Base-by-base conservation (phyloP, 2,113 vertebrate species). In the Bolborhynchus lineola region DNA sequence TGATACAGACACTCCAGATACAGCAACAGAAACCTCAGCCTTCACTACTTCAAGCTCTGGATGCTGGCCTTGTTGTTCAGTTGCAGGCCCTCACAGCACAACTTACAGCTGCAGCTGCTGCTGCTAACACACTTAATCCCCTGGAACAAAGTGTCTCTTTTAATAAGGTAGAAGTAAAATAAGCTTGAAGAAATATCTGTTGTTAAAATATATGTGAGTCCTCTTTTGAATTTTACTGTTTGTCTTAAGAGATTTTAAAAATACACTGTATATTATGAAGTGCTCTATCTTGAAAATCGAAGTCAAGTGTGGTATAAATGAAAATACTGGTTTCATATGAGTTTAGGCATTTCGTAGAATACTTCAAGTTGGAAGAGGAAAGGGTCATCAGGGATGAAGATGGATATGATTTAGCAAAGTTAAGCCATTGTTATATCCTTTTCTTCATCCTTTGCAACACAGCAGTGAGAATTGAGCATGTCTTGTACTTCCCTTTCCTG, bases 1-100 rank as follows among this genome's bases (percentile, higher is more conserved):
- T 99, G 96, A 99, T 99, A 68, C 99, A 99, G 83, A 99, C 99
- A 33, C 97, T 99, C 71, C 99, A 99, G 97, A 98, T 99, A 95
- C 99, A 99, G 89, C 99, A 99, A 95, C 99, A 99, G 98, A 99
- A 99, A 96, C 99, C 99, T 15, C 99, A 99, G 79, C 99, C 99
- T 3, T 99, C 99, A 7, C 98, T 99, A 62, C 98, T 99, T 77
- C 99, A 99, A 97, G 99, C 99, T 21, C 96, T 99, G 93, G 99
- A 99, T 71, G 99, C 99, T 2, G 99, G 99, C 72, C 98, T 99
- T 7, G 99, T 99, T 0, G 99, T 99, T 68, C 99, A 99, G 95
- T 96, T 99, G 42, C 99, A 99, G 97, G 99, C 99, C 12, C 98
- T 99, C 53, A 99, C 99, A 3, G 99, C 99, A 65, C 99, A 99